A percentile compares a stretch with the other conserved stretches of the same genome.
Conservation (phyloP, 2,888 invertebrate species). For the Meandrusa payeni region DNA sequence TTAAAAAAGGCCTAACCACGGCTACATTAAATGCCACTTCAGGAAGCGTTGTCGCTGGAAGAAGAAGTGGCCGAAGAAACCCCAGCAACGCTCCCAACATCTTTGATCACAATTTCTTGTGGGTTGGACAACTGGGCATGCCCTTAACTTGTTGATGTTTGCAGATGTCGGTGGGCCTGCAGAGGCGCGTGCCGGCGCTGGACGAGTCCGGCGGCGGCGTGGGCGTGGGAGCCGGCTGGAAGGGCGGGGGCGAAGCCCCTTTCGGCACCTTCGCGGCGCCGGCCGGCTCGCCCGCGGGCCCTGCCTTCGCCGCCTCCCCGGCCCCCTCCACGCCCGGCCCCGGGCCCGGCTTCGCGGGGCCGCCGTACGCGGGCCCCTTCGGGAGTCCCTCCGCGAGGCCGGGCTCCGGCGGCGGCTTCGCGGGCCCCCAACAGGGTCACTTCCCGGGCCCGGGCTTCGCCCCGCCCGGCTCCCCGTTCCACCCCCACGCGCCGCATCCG, state of each 20-base stretch:
- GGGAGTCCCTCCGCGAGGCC: slow-evolving; percentile 84
- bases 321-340: slow-evolving; percentile 88
- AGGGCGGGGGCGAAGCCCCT: slow-evolving; percentile 83
- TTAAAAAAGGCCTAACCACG: no score
- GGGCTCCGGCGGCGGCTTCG: slow-evolving; percentile 93
- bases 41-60: no score
- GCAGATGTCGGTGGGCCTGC: slow-evolving; percentile 88
- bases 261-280: slow-evolving; percentile 90
- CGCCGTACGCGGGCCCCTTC: slow-evolving; percentile 85
- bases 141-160: background rate
- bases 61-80: no score
- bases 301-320: slow-evolving; percentile 85
- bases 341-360: slow-evolving; percentile 85
- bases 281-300: slow-evolving; percentile 87
- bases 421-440: slow-evolving; percentile 83
- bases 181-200: slow-evolving; percentile 85
- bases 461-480: slow-evolving; percentile 89
- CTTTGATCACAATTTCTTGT: no score
- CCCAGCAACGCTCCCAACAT: no score
- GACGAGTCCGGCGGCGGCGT: slow-evolving; percentile 74
- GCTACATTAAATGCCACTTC: no score
- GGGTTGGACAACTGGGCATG: background rate
- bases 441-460: slow-evolving; percentile 87
- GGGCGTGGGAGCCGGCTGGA: slow-evolving; percentile 83
- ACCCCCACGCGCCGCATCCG: slow-evolving; percentile 92